phyloP scores from a whole-genome alignment of 2,797 vertebrate species.

The Podargus strigoides region DNA sequence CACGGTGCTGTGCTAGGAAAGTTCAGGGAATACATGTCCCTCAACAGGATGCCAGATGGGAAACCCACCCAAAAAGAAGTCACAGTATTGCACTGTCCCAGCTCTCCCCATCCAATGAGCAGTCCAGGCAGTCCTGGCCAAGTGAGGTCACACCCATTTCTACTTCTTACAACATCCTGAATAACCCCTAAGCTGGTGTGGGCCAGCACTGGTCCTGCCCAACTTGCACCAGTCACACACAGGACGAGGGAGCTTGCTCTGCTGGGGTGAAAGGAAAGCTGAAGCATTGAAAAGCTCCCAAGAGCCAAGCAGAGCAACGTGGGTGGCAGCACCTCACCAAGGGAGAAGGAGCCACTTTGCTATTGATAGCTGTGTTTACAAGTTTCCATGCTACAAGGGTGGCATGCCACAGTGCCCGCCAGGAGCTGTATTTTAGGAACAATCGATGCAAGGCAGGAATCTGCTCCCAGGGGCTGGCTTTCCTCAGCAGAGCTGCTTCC shows the following conservation, averaged over 20 bases:
- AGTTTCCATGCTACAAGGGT: not conserved
- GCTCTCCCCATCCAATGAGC: not conserved
- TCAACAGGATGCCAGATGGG: not conserved
- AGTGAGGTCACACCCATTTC: not conserved
- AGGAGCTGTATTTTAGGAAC: not conserved
- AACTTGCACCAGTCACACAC: not conserved
- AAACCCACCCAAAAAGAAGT: not conserved
- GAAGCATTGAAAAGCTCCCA: not conserved
- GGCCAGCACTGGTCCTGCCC: not conserved
- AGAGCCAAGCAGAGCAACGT: not conserved
- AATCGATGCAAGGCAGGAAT: not conserved
- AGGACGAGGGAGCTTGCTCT: accelerated
- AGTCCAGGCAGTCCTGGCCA: not conserved
- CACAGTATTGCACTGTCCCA: not conserved
- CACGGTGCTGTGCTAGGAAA: accelerated
- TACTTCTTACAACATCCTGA: not conserved
- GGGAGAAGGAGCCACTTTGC: not conserved
- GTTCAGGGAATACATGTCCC: not conserved
- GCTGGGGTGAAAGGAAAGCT: not conserved
- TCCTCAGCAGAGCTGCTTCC: not conserved
- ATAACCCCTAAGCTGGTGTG: not conserved
- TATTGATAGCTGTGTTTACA: not conserved
- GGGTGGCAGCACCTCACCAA: not conserved
- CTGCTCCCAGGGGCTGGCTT: not conserved
- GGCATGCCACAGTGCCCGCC: not conserved